Evolutionary conservation across 53 echinoderm and acorn worm genomes (phyloP).

Genomic region (Echinometra lucunter): DNA sequence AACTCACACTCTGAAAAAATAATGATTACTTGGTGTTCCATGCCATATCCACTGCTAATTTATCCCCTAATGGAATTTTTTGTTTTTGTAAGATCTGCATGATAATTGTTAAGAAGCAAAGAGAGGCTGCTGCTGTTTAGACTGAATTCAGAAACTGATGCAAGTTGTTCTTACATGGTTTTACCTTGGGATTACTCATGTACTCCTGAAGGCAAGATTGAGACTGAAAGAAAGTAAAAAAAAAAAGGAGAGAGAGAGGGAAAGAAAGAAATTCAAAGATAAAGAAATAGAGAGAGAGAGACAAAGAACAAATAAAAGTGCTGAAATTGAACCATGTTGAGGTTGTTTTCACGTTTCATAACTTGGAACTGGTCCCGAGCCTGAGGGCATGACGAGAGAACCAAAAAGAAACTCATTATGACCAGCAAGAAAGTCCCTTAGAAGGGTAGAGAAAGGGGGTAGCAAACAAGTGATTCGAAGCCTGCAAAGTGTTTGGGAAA

Average conservation of each 20-base stretch:
- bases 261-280: background rate
- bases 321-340: background rate
- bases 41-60: background rate
- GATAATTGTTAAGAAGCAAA: background rate
- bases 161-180: conserved; percentile 54
- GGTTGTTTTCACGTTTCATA: background rate
- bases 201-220: conserved; percentile 7
- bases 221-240: background rate
- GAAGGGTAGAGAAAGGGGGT: background rate
- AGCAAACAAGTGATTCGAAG: background rate
- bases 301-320: background rate
- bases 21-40: background rate
- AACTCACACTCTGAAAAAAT: background rate
- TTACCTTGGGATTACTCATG: conserved; percentile 27
- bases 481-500: conserved; percentile 15
- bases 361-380: background rate
- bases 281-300: background rate
- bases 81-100: conserved; percentile 49
- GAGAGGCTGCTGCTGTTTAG: background rate
- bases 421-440: background rate
- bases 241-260: background rate
- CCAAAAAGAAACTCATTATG: conserved; percentile 28
- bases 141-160: conserved; percentile 34
- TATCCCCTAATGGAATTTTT: conserved; percentile 56
- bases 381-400: background rate